Evolutionary conservation across 2,888 invertebrate genomes (phyloP).

Genomic region (Xanthorhoe designata): DNA sequence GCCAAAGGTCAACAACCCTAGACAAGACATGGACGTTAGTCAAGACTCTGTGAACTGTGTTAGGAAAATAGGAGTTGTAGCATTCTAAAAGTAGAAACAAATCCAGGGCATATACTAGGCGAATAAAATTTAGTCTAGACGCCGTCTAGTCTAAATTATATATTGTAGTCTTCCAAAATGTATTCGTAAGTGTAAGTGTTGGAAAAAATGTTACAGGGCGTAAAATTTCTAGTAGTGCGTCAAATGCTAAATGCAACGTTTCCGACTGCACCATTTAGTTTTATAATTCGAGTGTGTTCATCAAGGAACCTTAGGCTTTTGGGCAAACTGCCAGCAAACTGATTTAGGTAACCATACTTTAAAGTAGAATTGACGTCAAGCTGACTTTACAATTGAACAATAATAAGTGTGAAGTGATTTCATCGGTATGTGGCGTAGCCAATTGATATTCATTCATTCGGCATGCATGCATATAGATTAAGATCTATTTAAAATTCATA

Average conservation of each 20-base stretch:
- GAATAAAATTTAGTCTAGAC: too few species aligned
- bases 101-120: too few species aligned
- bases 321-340: neutral
- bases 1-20: neutral
- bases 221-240: too few species aligned
- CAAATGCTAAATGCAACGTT: too few species aligned
- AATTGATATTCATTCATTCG: slow-evolving; percentile 16
- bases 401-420: slow-evolving; percentile 24
- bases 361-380: slow-evolving; percentile 20
- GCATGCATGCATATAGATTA: slow-evolving; percentile 19
- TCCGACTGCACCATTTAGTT: neutral
- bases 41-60: neutral
- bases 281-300: neutral
- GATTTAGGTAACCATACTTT: neutral
- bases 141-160: too few species aligned
- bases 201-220: too few species aligned
- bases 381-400: slow-evolving; percentile 19
- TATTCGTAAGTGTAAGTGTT: too few species aligned
- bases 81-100: neutral
- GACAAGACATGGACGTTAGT: neutral
- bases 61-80: neutral
- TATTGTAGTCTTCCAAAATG: too few species aligned
- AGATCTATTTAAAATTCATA: neutral
- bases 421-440: slow-evolving; percentile 25
- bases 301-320: neutral